These are phyloP conservation scores for Patella pellucida DNA, from an alignment of 2,888 invertebrate species.

Conservation along the genomic window DNA sequence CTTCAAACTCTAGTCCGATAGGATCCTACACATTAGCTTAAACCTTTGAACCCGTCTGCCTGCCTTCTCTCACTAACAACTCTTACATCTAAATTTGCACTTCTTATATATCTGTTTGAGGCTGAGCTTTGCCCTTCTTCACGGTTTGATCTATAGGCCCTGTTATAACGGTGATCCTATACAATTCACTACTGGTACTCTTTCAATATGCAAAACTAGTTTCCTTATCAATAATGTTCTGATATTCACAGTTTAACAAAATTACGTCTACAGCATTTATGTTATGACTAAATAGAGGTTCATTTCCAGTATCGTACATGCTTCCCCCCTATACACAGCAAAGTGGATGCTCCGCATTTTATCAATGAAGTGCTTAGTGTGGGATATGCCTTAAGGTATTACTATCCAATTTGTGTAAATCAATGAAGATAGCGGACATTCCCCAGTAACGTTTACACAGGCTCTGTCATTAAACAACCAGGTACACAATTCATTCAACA, in stretches of 20 bases:
- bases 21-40: slow-evolving; percentile 3
- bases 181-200: background rate
- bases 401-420: background rate
- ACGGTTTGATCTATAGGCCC: background rate
- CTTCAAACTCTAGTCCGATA: slow-evolving; percentile 6
- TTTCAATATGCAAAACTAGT: no score
- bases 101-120: slow-evolving; percentile 9
- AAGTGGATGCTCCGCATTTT: slow-evolving; percentile 9
- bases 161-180: background rate
- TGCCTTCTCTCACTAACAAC: slow-evolving; percentile 4
- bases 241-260: no score
- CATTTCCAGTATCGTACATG: background rate
- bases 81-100: slow-evolving; percentile 9
- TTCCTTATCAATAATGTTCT: no score
- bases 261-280: no score
- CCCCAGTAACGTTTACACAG: background rate
- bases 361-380: slow-evolving; percentile 9
- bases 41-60: slow-evolving; percentile 11
- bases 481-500: background rate
- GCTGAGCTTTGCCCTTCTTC: slow-evolving; percentile 10
- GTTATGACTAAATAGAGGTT: no score
- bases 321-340: slow-evolving; percentile 3
- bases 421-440: slow-evolving; percentile 9
- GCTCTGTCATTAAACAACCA: background rate
- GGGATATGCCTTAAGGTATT: slow-evolving; percentile 5